A percentile compares a stretch with the other conserved stretches of the same genome.
These are phyloP conservation scores for Ecdyonurus torrentis DNA, from an alignment of 2,888 invertebrate species.

Conservation along the genomic window DNA sequence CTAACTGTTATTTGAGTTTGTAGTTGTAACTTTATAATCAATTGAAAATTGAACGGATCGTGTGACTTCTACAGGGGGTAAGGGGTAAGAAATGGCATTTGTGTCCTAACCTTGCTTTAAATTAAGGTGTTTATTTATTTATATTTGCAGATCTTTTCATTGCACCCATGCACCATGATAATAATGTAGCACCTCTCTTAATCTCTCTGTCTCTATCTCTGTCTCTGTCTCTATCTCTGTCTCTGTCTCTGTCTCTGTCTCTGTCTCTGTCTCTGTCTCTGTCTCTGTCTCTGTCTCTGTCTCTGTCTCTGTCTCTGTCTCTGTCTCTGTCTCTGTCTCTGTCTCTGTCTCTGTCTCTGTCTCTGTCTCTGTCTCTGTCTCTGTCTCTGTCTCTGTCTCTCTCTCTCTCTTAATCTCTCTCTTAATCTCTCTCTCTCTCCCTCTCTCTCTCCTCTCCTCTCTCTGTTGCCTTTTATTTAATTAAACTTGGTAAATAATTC, in stretches of 20 bases:
- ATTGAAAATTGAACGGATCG: too few relatives aligned
- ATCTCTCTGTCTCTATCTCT: too few relatives aligned
- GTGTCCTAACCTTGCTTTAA: too few relatives aligned
- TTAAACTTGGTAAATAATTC: background rate
- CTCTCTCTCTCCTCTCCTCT: background rate
- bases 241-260: background rate
- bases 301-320: conserved; percentile 2
- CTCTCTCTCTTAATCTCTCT: too few relatives aligned
- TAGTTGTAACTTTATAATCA: too few relatives aligned
- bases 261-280: background rate
- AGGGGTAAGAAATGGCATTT: too few relatives aligned
- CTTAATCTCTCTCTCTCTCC: too few relatives aligned
- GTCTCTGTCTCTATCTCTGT: too few relatives aligned
- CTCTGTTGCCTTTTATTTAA: background rate
- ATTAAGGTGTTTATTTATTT: too few relatives aligned
- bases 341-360: background rate
- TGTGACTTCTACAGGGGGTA: too few relatives aligned
- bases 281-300: conserved; percentile 3
- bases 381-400: background rate
- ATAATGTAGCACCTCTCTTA: background rate
- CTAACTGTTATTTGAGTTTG: too few relatives aligned
- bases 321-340: background rate
- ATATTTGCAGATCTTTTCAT: too few relatives aligned
- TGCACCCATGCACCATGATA: background rate
- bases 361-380: background rate